Percentiles rank a stretch among this genome's conserved stretches.
Evolutionary conservation across 2,797 vertebrate species (phyloP).

Genomic region (Dallia pectoralis): DNA sequence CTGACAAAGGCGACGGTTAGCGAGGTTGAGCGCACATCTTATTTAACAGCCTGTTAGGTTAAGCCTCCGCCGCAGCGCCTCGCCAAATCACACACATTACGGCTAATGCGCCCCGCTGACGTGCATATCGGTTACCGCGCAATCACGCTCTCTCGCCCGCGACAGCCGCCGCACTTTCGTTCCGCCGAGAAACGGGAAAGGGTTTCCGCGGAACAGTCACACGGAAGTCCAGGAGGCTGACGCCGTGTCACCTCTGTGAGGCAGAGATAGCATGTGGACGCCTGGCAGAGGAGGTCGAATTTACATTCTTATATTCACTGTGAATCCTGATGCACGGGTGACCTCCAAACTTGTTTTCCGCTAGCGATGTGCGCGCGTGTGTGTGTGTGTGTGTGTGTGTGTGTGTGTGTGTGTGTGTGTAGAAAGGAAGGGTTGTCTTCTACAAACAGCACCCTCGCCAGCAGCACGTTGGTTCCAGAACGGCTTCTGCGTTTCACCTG

Average conservation of each 20-base stretch:
- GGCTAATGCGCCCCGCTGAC: conserved; percentile 33
- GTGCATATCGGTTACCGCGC: conserved; percentile 31
- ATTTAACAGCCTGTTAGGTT: conserved; percentile 60
- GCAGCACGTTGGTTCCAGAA: not conserved
- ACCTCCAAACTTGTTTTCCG: not conserved
- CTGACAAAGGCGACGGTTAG: conserved; percentile 41
- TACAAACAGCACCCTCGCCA: not conserved
- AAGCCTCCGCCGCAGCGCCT: conserved; percentile 29
- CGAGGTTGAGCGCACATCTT: conserved; percentile 50
- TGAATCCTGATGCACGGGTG: not conserved
- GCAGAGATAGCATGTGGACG: conserved; percentile 17
- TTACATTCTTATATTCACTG: conserved; percentile 3
- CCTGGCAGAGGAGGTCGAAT: not conserved
- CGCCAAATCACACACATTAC: conserved; percentile 52
- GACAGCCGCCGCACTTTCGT: not conserved
- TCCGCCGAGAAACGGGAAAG: conserved; percentile 23
- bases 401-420: not conserved
- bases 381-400: not conserved
- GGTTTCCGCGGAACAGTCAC: not conserved
- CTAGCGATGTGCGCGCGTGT: not conserved
- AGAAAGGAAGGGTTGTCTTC: too few relatives aligned
- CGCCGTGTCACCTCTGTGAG: not conserved
- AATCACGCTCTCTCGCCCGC: conserved; percentile 22
- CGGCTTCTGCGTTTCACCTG: not conserved
- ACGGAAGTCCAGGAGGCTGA: not conserved